Percentiles rank a stretch among this genome's conserved stretches.
Evolutionary conservation across 2,797 vertebrate species (phyloP).

Genomic region (Thalassophryne amazonica): DNA sequence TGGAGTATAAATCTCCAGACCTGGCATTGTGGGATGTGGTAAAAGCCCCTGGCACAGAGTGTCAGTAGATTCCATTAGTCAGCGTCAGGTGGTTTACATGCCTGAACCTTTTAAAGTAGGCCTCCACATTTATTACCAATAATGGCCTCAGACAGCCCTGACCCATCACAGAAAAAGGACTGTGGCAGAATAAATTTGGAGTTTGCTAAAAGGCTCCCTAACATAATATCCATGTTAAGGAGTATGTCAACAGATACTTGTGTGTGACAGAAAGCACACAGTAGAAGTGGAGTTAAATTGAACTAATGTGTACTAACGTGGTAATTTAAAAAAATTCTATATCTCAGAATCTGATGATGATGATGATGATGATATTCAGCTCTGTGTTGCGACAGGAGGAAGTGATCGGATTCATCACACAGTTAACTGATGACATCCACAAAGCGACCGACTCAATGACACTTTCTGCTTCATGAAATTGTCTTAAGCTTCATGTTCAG

Average conservation of each 20-base stretch:
- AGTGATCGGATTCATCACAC: constrained; percentile 15
- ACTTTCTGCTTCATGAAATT: background rate
- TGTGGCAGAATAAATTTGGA: constrained; percentile 80
- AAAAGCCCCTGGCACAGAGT: constrained; percentile 70
- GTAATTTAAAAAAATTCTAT: constrained; percentile 69
- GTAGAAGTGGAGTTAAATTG: constrained; percentile 72
- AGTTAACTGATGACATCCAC: constrained; percentile 12
- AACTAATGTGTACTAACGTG: constrained; percentile 72
- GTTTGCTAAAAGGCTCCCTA: constrained; percentile 84
- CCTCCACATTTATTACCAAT: constrained; percentile 85
- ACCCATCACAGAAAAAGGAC: constrained; percentile 77
- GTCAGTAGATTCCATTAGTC: constrained; percentile 85
- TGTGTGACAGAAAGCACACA: constrained; percentile 72
- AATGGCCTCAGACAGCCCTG: constrained; percentile 83
- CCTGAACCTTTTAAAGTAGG: constrained; percentile 85
- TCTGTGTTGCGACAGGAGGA: background rate
- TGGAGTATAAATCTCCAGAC: constrained; percentile 70
- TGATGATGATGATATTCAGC: constrained; percentile 23
- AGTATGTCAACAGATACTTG: constrained; percentile 88
- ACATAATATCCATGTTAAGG: constrained; percentile 86
- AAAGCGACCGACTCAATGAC: constrained; percentile 3
- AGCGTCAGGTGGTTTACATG: constrained; percentile 82
- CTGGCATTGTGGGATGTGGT: constrained; percentile 70
- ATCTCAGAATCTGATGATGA: constrained; percentile 34
- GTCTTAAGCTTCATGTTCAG: background rate